Evolutionary conservation across 1,140 invertebrate species (phyloP).

Genomic region (Philopotamus ludificatus): DNA sequence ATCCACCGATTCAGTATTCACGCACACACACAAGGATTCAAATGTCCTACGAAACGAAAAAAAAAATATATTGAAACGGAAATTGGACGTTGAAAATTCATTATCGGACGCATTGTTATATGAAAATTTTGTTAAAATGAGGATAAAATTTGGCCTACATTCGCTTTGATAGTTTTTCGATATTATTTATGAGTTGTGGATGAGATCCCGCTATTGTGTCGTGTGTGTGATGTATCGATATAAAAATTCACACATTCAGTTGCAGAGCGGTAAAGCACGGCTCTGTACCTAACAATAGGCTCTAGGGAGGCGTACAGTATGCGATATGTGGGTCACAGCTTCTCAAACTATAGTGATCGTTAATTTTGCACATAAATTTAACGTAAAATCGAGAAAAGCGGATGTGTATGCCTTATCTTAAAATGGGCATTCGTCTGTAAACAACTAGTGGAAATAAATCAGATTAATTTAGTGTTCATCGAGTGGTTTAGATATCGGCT

Average conservation of each 20-base stretch:
- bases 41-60: no score
- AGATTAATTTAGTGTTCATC: no score
- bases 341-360: constrained; percentile 17
- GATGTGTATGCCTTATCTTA: no score
- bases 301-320: constrained; percentile 20
- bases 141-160: neutral
- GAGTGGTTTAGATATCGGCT: no score
- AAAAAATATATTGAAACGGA: no score
- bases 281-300: constrained; percentile 14
- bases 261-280: constrained; percentile 12
- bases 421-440: no score
- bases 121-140: no score
- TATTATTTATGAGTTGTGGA: neutral
- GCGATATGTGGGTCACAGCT: constrained; percentile 24
- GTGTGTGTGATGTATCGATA: constrained; percentile 25
- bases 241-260: constrained; percentile 28
- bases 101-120: neutral
- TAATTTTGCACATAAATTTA: no score
- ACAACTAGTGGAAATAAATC: no score
- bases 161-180: neutral
- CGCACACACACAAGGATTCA: no score
- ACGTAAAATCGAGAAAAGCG: no score
- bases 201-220: constrained; percentile 16
- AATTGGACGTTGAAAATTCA: no score
- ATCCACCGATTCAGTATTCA: neutral